These are phyloP conservation scores for Amaurobius ferox DNA, from an alignment of 2,888 invertebrate genomes.

Conservation along the genomic window DNA sequence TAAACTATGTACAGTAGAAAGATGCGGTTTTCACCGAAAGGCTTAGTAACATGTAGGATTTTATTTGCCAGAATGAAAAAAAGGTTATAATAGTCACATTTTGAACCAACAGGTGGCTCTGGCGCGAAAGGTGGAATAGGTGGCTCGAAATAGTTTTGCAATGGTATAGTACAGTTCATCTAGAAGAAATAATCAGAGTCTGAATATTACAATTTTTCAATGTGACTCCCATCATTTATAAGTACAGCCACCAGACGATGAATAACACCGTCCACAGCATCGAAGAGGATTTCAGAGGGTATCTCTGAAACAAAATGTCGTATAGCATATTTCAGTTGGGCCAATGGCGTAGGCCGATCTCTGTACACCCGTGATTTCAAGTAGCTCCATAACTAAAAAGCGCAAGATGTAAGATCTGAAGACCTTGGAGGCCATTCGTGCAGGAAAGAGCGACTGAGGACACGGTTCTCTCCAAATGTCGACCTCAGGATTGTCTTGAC, in stretches of 20 bases:
- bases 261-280: not conserved
- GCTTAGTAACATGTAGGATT: not conserved
- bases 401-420: not conserved
- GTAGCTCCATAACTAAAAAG: not conserved
- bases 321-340: not conserved
- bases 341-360: not conserved
- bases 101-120: not conserved
- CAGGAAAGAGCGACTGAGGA: not conserved
- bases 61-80: not conserved
- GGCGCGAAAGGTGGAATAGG: not conserved
- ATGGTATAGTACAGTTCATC: too few relatives aligned
- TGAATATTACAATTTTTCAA: not conserved
- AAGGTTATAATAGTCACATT: not conserved
- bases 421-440: not conserved
- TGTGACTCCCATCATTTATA: not conserved
- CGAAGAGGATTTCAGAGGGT: not conserved
- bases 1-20: not conserved
- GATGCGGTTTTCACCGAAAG: not conserved
- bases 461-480: not conserved
- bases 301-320: not conserved
- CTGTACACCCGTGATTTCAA: not conserved
- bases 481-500: not conserved
- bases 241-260: not conserved
- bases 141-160: not conserved
- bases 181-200: too few relatives aligned